Conservation (phyloP, 2,888 invertebrate species). For the Sicus ferrugineus region DNA sequence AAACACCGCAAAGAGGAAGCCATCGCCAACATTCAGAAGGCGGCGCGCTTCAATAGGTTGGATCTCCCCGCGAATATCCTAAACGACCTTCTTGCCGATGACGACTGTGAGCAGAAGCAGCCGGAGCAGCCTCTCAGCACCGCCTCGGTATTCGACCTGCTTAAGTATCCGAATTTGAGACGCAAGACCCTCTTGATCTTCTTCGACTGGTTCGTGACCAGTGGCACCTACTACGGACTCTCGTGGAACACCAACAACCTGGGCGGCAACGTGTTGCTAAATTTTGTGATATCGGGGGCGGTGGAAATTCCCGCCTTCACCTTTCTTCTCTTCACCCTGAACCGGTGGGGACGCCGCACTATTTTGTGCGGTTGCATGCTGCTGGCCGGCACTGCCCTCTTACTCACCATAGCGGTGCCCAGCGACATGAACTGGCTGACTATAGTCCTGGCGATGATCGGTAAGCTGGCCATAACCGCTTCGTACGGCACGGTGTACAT, state of each 20-base stretch:
- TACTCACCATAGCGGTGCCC: conserved; percentile 70
- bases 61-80: conserved; percentile 68
- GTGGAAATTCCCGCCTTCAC: conserved; percentile 79
- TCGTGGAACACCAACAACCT: conserved; percentile 79
- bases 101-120: conserved; percentile 50
- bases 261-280: conserved; percentile 76
- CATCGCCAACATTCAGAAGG: conserved; percentile 69
- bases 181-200: conserved; percentile 74
- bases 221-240: conserved; percentile 79
- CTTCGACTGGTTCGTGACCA: conserved; percentile 81
- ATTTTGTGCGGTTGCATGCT: conserved; percentile 76
- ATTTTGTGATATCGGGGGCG: conserved; percentile 77
- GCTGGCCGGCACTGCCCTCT: conserved; percentile 69
- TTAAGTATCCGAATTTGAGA: conserved; percentile 72
- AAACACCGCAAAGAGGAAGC: conserved; percentile 72
- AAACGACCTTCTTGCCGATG: conserved; percentile 66
- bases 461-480: conserved; percentile 76
- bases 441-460: conserved; percentile 73
- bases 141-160: conserved; percentile 69
- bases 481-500: conserved; percentile 79
- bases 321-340: conserved; percentile 72
- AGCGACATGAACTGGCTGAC: conserved; percentile 67
- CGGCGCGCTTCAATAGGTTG: conserved; percentile 73
- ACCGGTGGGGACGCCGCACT: conserved; percentile 74
- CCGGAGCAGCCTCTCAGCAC: conserved; percentile 33